Base-by-base conservation (phyloP, 2,113 vertebrate genomes). In the Scopus umbretta region DNA sequence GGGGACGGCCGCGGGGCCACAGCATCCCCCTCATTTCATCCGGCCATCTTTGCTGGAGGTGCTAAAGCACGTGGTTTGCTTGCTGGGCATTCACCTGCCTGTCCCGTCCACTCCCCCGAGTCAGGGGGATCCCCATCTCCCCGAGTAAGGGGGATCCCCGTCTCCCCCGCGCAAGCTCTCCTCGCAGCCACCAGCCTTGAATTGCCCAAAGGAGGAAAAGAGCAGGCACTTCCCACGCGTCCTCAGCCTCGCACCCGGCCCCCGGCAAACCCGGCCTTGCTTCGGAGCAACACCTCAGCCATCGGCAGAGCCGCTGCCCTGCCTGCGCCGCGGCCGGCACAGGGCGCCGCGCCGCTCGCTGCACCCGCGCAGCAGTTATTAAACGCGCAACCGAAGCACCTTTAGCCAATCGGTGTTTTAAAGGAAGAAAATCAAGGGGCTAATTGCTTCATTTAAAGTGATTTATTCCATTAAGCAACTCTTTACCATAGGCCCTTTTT, bases 391-490 rank as follows among this genome's bases (percentile, higher is more conserved):
- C 55, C 15, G 29, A 56, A 71, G 65, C 92, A 72, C 73, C 88
- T 84, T 32, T 20, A 67, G 83, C 88, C 83, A 56, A 30, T 1
- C 11, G 50, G 65, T 40, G n/a, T 29, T 80, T 52, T 17, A 86
- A 49, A 49, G 47, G 40, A 12, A 68, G 87, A 95, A 92, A 93
- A 84, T 86, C 88, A 68, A 90, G 87, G 89, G 95, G 87, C 96
- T 98, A 98, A 98, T 96, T 98, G 92, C 76, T 92, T 92, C 80
- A 96, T 93, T 89, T 95, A 94, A 89, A 96, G 82, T 67, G 95
- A 97, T 97, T 98, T 97, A 96, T 96, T 96, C 96, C 95, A 97
- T 96, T 97, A 97, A 96, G 92, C 92, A 95, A 94, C 75, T 93
- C 97, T 93, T 96, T 95, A 82, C 94, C 92, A 85, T 71, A 86